These are phyloP conservation scores for Hypolimnas misippus DNA, from an alignment of 2,888 invertebrate species.

Conservation along the genomic window DNA sequence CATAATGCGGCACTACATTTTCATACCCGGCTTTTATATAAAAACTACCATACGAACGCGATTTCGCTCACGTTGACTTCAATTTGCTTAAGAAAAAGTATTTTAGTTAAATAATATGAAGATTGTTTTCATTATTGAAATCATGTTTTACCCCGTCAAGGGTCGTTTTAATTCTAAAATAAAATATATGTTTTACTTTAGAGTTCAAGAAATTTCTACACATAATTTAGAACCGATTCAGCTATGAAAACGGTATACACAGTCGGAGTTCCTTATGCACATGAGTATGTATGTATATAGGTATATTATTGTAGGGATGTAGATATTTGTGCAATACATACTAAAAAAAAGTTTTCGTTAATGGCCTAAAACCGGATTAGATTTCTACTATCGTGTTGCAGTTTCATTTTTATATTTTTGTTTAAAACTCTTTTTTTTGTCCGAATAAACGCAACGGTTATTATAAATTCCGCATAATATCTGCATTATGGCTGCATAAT, in stretches of 20 bases:
- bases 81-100: background rate
- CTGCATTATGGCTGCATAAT: constrained; percentile 18
- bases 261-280: no score
- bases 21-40: constrained; percentile 16
- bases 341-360: constrained; percentile 1
- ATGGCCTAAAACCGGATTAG: background rate
- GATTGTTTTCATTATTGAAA: no score
- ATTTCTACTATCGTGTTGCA: background rate
- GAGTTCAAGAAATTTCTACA: no score
- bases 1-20: constrained; percentile 22
- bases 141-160: no score
- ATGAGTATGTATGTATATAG: background rate
- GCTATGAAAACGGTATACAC: no score
- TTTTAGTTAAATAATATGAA: no score
- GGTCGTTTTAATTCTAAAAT: no score
- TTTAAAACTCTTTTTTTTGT: background rate
- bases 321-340: constrained; percentile 3
- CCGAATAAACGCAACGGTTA: background rate
- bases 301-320: background rate
- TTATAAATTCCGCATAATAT: constrained; percentile 23
- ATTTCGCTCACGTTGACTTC: background rate
- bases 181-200: no score
- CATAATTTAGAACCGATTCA: no score
- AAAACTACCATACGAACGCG: background rate
- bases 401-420: background rate